These are phyloP conservation scores for Leucophora obtusa DNA, from an alignment of 2,888 invertebrate species.

Conservation along the genomic window DNA sequence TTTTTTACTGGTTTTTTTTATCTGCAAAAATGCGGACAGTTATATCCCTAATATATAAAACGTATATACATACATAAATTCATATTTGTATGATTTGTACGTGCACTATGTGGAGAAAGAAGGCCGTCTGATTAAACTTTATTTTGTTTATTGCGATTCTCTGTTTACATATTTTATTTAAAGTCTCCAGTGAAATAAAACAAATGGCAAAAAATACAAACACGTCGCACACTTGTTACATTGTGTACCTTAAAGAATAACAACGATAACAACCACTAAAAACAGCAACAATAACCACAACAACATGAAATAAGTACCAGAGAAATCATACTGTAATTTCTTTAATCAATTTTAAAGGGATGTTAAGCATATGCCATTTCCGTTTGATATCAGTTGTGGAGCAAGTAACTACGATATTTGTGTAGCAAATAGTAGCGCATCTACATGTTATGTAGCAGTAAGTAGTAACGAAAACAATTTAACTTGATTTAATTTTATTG, in stretches of 20 bases:
- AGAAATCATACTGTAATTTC: conserved; percentile 6
- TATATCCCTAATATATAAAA: no score
- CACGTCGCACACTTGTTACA: neutral
- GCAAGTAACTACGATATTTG: neutral
- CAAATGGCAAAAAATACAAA: neutral
- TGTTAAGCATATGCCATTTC: conserved; percentile 40
- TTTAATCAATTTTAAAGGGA: conserved; percentile 17
- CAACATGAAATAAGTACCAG: neutral
- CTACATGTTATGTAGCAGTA: neutral
- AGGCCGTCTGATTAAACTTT: conserved; percentile 26
- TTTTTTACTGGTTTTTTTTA: no score
- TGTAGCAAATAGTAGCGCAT: no score
- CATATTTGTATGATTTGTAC: neutral
- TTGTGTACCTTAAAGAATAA: neutral
- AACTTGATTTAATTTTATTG: neutral
- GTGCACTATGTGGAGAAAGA: conserved; percentile 15
- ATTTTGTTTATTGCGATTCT: conserved; percentile 1
- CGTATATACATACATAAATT: no score
- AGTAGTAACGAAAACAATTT: neutral
- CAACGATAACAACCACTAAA: neutral
- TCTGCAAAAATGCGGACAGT: no score
- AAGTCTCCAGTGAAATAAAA: neutral
- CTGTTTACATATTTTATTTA: neutral
- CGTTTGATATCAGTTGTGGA: conserved; percentile 30
- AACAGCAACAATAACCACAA: neutral